Evolutionary conservation across 1,140 invertebrate genomes (phyloP), one percentile per base, ranked within the genome.

Genomic region (Drosophila sechellia): DNA sequence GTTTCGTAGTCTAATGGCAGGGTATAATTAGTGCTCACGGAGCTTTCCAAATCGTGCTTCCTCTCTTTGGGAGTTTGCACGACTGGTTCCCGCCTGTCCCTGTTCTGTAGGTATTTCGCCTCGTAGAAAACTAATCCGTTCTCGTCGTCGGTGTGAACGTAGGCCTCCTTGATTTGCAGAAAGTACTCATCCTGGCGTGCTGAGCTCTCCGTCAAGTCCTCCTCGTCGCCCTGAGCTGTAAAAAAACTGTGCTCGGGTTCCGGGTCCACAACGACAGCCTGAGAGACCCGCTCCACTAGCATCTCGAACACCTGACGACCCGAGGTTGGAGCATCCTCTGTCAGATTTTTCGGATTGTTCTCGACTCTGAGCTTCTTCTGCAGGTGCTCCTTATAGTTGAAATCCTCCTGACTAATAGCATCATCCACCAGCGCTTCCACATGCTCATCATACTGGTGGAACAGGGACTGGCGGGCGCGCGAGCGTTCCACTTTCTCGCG

Each of bases 131-230:
- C 93, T 1, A 96, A 92, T 43, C 95, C 95, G 75, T 96, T 94
- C 54, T 96, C 95, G 60, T 93, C 92, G 92, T 97, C 96, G 45
- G 95, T 94, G 90, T 96, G 96, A 53, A 95, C 95, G 76, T 96
- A 97, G 61, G 96, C 95, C 87, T 96, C 96, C 17, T 95, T 94
- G 76, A 92, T 84, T 56, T 92, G 91, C 55, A 92, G 57, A 45
- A 86, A 90, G 46, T 81, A 92, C 17, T 83, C 74, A 15, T 77
- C 66, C 43, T 57, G 77, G 13, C 50, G 57, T 0, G 48, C 68
- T 5, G 72, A 66, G 27, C n/a, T 34, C 10, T 27, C 15, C 1
- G 13, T 0, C 35, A 42, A 22, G n/a, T 45, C 27, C 13, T 49
- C 37, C n/a, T 61, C 56, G 12, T 79, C 64, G 0, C 31, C 73